Conservation (phyloP, 2,113 vertebrate species). For the Leptodactylus fuscus region DNA sequence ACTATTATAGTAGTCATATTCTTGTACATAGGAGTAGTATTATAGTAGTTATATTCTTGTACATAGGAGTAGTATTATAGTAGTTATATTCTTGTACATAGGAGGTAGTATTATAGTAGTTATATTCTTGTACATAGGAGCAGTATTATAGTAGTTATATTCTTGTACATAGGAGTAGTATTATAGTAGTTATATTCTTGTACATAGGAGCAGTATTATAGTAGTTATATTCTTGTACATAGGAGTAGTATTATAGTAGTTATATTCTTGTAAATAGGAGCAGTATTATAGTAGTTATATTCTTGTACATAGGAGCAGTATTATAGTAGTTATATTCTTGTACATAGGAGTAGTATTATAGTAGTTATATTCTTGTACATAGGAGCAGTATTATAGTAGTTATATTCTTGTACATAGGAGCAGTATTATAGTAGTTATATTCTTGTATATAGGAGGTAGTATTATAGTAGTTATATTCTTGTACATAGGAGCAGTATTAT, state of each 20-base stretch:
- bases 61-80: conserved; percentile 6
- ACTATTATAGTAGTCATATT: conserved; percentile 4
- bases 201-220: conserved; percentile 4
- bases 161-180: neutral
- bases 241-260: neutral
- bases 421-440: conserved; percentile 8
- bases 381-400: conserved; percentile 4
- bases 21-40: neutral
- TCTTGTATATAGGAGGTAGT: neutral
- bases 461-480: neutral
- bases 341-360: neutral
- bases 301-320: neutral
- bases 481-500: neutral
- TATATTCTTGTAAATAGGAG: neutral
- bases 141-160: conserved; percentile 10
- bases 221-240: conserved; percentile 13
- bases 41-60: conserved; percentile 6
- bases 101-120: neutral
- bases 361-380: conserved; percentile 4
- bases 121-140: conserved; percentile 1
- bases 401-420: conserved; percentile 1
- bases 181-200: conserved; percentile 12
- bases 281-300: conserved; percentile 17
- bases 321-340: conserved; percentile 1
- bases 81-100: conserved; percentile 13